A percentile compares a stretch with the other conserved stretches of the same genome.
Conservation (phyloP, 1,140 invertebrate genomes). For the Tyrophagus putrescentiae region DNA sequence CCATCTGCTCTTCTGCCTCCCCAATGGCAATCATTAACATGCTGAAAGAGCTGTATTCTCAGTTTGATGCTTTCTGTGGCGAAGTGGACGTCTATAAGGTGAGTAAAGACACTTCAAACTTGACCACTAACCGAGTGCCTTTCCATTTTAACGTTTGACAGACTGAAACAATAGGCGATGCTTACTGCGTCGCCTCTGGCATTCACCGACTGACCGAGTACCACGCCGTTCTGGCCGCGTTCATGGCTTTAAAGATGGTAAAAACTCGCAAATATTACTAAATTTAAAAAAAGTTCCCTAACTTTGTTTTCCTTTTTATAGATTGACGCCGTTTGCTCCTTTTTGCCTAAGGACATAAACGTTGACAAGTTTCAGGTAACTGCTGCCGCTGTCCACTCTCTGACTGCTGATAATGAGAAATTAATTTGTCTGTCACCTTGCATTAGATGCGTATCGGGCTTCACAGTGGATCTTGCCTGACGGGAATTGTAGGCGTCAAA, state of each 20-base stretch:
- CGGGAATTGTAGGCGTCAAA: slow-evolving; percentile 63
- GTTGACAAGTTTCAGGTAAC: slow-evolving; percentile 8
- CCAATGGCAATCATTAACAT: slow-evolving; percentile 82
- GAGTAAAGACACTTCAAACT: slow-evolving; percentile 32
- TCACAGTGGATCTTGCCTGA: slow-evolving; percentile 56
- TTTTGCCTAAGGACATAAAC: slow-evolving; percentile 6
- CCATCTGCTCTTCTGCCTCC: slow-evolving; percentile 84
- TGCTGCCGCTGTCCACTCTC: background rate
- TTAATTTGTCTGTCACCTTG: background rate
- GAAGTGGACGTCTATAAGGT: slow-evolving; percentile 90
- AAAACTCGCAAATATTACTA: slow-evolving; percentile 27
- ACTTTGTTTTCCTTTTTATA: background rate
- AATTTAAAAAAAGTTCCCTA: background rate
- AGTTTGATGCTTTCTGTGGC: slow-evolving; percentile 82
- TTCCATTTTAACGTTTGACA: slow-evolving; percentile 30
- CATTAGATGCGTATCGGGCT: slow-evolving; percentile 62
- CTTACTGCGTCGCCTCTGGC: slow-evolving; percentile 46
- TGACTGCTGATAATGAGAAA: background rate
- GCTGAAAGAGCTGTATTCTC: slow-evolving; percentile 83
- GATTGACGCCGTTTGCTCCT: background rate
- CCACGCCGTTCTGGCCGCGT: slow-evolving; percentile 82
- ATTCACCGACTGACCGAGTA: slow-evolving; percentile 60
- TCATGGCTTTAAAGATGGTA: slow-evolving; percentile 87
- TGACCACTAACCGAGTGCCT: slow-evolving; percentile 15
- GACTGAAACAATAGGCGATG: slow-evolving; percentile 77